A percentile compares a stretch with the other conserved stretches of the same genome.
phyloP scores from a whole-genome alignment of 1,140 invertebrate genomes.

The Radopholus similis region DNA sequence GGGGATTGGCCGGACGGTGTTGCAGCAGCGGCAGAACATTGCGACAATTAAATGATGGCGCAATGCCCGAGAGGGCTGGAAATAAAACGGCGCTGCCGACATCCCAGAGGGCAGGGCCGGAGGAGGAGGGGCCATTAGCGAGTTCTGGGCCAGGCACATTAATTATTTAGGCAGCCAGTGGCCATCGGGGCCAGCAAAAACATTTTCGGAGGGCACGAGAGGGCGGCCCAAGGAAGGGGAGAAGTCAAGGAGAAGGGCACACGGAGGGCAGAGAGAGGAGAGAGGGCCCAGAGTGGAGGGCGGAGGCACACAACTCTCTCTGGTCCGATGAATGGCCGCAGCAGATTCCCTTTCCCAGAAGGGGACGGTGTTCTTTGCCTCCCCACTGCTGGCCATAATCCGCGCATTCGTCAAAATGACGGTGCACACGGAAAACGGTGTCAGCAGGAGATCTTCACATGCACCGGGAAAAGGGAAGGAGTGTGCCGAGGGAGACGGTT shows the following conservation, averaged over 20 bases:
- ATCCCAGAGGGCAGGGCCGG: background rate
- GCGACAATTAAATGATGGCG: too few relatives aligned
- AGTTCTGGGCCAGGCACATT: background rate
- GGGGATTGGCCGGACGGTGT: too few relatives aligned
- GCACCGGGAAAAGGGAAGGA: background rate
- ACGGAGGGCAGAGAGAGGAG: background rate
- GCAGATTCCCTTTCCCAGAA: background rate
- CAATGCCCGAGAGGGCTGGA: too few relatives aligned
- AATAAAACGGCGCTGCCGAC: background rate
- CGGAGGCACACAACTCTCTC: too few relatives aligned
- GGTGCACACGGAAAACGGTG: too few relatives aligned
- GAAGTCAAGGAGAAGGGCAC: background rate
- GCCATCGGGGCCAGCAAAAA: too few relatives aligned
- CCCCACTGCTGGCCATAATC: too few relatives aligned
- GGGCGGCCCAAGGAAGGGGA: background rate
- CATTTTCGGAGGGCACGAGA: too few relatives aligned
- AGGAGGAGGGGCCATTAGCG: background rate
- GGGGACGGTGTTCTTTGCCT: background rate
- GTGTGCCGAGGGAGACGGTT: background rate
- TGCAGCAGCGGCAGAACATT: too few relatives aligned
- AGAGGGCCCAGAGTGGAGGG: background rate
- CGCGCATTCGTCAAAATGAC: too few relatives aligned
- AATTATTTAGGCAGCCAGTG: conserved; percentile 3
- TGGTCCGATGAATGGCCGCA: background rate
- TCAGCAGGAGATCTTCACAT: too few relatives aligned